Base-by-base conservation (phyloP, 2,888 invertebrate species). In the Girardia tigrina region DNA sequence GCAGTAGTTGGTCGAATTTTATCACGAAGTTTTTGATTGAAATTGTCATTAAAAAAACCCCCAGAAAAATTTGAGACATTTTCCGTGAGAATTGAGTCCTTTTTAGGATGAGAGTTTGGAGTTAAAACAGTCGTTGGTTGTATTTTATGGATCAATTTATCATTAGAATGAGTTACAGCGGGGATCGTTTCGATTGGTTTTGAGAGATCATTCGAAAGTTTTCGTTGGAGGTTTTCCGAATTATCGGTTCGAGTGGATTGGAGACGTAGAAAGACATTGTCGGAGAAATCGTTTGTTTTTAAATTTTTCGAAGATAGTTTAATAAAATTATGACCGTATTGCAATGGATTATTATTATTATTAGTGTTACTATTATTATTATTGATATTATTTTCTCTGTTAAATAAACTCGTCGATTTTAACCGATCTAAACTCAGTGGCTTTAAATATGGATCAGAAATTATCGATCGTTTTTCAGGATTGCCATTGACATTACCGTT, bases 211-310 rank as follows among this genome's bases (percentile, higher is more conserved):
- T 16, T 56, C n/a, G 56, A 56, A 12, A 6, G n/a, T 56, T n/a
- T 56, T 8, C 4, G 56, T 4, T 20, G 4, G 23, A 20, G n/a
- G 6, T 56, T 23, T 8, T 4, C n/a, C 4, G 4, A 20, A 56
- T 56, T 56, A 56, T 56, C 56, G 23, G 56, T 56, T 56, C 23
- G n/a, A 8, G 56, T 56, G 6, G 56, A 56, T n/a, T 56, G 56
- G 23, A 56, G n/a, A 12, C 56, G 56, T 2, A 56, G 56, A 56
- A 56, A 56, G 56, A 56, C n/a, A 56, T 56, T 56, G 56, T n/a
- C 56, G 4, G 56, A 56, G 23, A 56, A 56, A 16, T 56, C 56
- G n/a, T 56, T 56, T 20, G 4, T 56, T 56, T 56, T 56, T n/a
- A 56, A 56, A 56, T 56, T 56, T 20, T 56, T 56, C 6, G 4